A percentile compares a stretch with the other conserved stretches of the same genome.
phyloP scores from a whole-genome alignment of 2,113 vertebrate genomes.

The Camelus dromedarius region DNA sequence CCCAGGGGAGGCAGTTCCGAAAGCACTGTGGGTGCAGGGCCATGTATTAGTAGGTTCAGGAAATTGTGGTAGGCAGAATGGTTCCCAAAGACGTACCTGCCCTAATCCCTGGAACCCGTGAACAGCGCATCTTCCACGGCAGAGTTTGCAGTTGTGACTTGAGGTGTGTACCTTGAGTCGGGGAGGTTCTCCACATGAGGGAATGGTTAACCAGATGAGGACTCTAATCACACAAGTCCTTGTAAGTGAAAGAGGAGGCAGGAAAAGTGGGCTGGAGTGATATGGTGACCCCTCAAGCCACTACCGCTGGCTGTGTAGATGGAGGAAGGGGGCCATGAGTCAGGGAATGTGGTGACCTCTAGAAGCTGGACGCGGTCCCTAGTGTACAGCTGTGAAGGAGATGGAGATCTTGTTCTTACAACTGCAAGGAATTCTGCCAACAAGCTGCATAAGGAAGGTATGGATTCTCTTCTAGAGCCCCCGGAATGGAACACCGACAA shows the following conservation, averaged over 20 bases:
- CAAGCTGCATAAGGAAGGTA: not conserved
- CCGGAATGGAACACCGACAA: not conserved
- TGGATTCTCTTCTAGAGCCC: not conserved
- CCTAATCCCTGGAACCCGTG: not conserved
- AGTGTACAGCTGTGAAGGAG: not conserved
- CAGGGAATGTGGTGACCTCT: not conserved
- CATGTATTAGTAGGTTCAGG: not conserved
- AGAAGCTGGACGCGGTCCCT: not conserved
- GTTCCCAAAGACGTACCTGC: not conserved
- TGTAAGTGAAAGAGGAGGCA: not conserved
- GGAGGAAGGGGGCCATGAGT: not conserved
- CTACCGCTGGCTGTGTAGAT: not conserved
- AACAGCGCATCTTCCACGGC: not conserved
- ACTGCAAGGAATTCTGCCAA: not conserved
- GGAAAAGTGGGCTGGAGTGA: not conserved
- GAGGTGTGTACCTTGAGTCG: not conserved
- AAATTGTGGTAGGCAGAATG: not conserved
- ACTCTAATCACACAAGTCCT: not conserved
- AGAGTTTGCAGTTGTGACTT: not conserved
- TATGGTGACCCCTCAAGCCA: rapidly evolving
- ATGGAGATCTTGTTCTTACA: not conserved
- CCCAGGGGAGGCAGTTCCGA: not conserved
- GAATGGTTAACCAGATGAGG: not conserved
- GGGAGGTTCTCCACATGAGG: not conserved
- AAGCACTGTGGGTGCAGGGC: not conserved